Conservation (phyloP, 1,140 invertebrate genomes). For the Holotrichia oblita region DNA sequence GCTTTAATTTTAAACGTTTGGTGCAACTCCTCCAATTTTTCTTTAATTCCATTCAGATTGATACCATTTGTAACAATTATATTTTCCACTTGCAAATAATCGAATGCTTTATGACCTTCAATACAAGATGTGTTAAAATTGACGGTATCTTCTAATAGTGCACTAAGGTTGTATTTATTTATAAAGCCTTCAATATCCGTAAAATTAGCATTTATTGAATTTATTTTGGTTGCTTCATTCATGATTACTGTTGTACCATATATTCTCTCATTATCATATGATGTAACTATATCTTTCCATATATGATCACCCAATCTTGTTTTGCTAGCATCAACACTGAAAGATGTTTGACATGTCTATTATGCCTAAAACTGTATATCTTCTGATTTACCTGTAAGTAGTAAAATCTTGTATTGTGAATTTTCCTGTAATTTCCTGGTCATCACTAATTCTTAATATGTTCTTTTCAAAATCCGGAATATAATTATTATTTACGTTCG, state of each 20-base stretch:
- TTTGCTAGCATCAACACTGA: background rate
- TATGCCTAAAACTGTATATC: background rate
- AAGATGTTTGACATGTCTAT: background rate
- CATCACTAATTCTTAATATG: constrained; percentile 55
- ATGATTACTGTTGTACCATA: constrained; percentile 39
- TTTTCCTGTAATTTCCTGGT: constrained; percentile 60
- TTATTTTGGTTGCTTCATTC: background rate
- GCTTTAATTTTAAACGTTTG: constrained; percentile 13
- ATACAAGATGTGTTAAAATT: constrained; percentile 35
- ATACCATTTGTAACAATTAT: constrained; percentile 48
- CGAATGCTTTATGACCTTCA: constrained; percentile 51
- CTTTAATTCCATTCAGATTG: constrained; percentile 21
- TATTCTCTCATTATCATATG: constrained; percentile 31
- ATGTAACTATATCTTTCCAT: constrained; percentile 41
- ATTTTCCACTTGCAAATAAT: constrained; percentile 49
- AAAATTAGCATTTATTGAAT: constrained; percentile 40
- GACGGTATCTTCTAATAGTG: constrained; percentile 40
- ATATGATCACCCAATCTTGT: constrained; percentile 42
- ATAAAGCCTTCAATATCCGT: constrained; percentile 46
- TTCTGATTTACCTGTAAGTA: background rate
- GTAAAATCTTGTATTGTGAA: constrained; percentile 45
- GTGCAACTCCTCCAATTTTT: background rate
- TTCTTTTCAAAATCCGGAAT: constrained; percentile 53
- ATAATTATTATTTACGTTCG: constrained; percentile 53
- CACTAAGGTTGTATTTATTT: constrained; percentile 49